Conservation (phyloP, 2,113 vertebrate genomes). For the Rhinogobius similis region DNA sequence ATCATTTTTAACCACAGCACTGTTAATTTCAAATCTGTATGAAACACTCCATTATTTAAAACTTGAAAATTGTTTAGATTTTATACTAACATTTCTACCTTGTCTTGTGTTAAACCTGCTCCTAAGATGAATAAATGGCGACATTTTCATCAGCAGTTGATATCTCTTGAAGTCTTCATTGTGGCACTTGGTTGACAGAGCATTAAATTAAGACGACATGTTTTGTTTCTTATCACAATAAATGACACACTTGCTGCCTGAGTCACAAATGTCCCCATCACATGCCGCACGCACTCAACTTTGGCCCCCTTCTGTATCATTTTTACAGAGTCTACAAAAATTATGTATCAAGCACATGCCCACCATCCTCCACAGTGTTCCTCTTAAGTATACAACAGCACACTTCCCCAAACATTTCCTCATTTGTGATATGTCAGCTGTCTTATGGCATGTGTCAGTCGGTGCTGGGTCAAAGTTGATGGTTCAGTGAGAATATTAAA, state of each 20-base stretch:
- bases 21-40: constrained; percentile 24
- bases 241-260: constrained; percentile 33
- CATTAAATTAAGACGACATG: constrained; percentile 29
- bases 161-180: constrained; percentile 67
- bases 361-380: neutral
- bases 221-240: constrained; percentile 36
- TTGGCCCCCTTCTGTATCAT: constrained; percentile 17
- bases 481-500: constrained; percentile 22
- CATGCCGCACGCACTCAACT: constrained; percentile 31
- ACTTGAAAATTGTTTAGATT: constrained; percentile 16
- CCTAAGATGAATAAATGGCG: constrained; percentile 63
- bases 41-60: constrained; percentile 18
- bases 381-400: neutral
- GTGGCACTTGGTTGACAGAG: constrained; percentile 44
- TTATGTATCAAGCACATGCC: constrained; percentile 11
- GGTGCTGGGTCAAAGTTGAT: constrained; percentile 35
- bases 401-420: constrained; percentile 19
- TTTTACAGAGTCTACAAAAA: constrained; percentile 8
- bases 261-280: constrained; percentile 48
- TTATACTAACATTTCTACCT: neutral
- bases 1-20: constrained; percentile 14
- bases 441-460: constrained; percentile 24
- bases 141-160: constrained; percentile 52
- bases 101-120: constrained; percentile 39
- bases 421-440: constrained; percentile 37